These are phyloP conservation scores for Corbicula japonica DNA, from an alignment of 2,888 invertebrate genomes.

Conservation along the genomic window DNA sequence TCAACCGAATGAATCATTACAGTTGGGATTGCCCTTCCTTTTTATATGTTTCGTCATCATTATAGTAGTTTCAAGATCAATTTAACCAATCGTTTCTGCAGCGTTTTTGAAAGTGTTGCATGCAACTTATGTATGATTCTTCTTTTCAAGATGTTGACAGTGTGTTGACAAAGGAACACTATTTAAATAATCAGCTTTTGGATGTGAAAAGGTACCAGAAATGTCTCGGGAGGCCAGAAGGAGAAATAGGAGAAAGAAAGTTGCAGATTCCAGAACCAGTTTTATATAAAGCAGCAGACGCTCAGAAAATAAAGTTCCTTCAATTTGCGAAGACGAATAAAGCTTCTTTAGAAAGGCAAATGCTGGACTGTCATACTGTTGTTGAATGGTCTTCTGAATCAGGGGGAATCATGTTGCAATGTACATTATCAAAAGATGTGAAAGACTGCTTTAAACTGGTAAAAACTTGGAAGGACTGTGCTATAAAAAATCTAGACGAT, in stretches of 20 bases:
- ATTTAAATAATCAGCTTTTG: slow-evolving; percentile 14
- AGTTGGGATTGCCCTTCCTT: neutral
- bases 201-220: slow-evolving; percentile 26
- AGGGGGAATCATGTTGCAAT: too few species aligned
- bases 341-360: neutral
- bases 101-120: neutral
- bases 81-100: neutral
- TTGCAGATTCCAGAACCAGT: too few species aligned
- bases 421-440: neutral
- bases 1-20: too few species aligned
- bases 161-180: slow-evolving; percentile 32
- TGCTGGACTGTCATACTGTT: neutral
- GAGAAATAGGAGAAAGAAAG: too few species aligned
- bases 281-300: too few species aligned
- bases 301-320: neutral
- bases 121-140: neutral
- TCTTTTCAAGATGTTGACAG: slow-evolving; percentile 37
- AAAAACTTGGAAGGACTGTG: neutral
- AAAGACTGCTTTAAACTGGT: slow-evolving; percentile 5
- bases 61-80: neutral
- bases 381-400: neutral
- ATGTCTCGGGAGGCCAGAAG: slow-evolving; percentile 23
- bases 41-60: neutral
- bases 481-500: neutral
- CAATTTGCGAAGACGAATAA: neutral